Base-by-base conservation (phyloP, 2,797 vertebrate genomes). In the Sebastes umbrosus region DNA sequence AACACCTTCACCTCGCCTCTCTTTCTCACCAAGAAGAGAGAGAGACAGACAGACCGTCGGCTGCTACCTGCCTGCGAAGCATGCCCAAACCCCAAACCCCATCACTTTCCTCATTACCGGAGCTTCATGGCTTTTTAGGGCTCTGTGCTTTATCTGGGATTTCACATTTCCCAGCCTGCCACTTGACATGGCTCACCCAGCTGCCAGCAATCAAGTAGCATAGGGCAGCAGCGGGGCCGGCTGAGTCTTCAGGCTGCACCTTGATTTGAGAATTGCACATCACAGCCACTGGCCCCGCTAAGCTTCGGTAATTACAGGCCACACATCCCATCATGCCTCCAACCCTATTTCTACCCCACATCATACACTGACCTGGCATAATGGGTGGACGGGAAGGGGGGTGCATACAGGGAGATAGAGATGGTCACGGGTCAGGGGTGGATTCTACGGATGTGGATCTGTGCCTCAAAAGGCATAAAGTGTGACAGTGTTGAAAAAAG, bases 41-140 rank as follows among this genome's bases (percentile, higher is more conserved):
- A 77, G 43, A 78, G 70, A 64, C 29, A 83, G 46, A 84, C 69
- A 84, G 83, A 82, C 77, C 11, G 68, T 69, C 74, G 62, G 77
- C 82, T 82, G 79, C 75, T 80, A 80, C 80, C 85, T 85, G 82
- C 80, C 87, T 91, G 83, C 83, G 90, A 87, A 93, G 91, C 86
- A 88, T 83, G 90, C 78, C 83, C 85, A 91, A 89, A 90, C 88
- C 87, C 87, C 74, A 88, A 91, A 93, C 90, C 85, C 88, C 92
- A 94, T 95, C 93, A 92, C 94, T 93, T 94, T 94, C 89, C 92
- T 95, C 92, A 96, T 96, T 95, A 95, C 92, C 84, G 84, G 82
- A 87, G 92, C 90, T 93, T 94, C 93, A 93, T 94, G 94, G 93
- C 88, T 93, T 92, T 94, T 93, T 90, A 92, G 88, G 83, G 89